These are phyloP conservation scores for Pagetopsis macropterus DNA, from an alignment of 2,797 vertebrate species.

Conservation along the genomic window DNA sequence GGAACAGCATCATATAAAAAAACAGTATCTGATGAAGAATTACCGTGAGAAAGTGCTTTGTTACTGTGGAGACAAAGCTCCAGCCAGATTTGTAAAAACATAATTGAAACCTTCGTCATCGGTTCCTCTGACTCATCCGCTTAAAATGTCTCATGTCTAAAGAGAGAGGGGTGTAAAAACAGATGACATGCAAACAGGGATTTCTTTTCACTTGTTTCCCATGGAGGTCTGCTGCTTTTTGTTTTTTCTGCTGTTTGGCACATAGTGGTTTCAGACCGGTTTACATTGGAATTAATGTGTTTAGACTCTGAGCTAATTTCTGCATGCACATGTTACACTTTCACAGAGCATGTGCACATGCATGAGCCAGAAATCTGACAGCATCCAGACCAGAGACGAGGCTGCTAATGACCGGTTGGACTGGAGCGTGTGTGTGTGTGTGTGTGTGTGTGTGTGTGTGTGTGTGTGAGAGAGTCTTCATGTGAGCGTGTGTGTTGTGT, in stretches of 20 bases:
- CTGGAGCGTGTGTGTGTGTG: constrained; percentile 15
- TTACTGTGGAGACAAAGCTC: constrained; percentile 22
- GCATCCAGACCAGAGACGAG: constrained; percentile 37
- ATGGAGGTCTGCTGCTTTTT: constrained; percentile 42
- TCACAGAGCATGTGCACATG: constrained; percentile 38
- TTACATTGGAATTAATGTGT: constrained; percentile 69
- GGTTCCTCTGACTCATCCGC: constrained; percentile 57
- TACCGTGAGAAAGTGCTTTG: constrained; percentile 9
- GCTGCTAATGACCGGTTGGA: constrained; percentile 40
- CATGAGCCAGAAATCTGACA: constrained; percentile 56
- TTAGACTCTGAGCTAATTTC: constrained; percentile 61
- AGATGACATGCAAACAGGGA: constrained; percentile 30
- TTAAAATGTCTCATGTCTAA: constrained; percentile 23
- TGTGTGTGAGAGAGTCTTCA: constrained; percentile 34
- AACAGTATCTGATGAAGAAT: background rate
- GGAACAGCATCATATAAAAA: background rate
- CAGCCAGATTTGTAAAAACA: constrained; percentile 36
- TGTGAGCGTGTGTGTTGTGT: constrained; percentile 39
- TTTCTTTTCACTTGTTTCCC: constrained; percentile 50
- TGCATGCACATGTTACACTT: constrained; percentile 28
- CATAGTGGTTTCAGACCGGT: constrained; percentile 36
- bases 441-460: constrained; percentile 39
- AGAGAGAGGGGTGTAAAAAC: constrained; percentile 30
- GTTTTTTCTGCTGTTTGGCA: constrained; percentile 13
- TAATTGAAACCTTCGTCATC: constrained; percentile 7